These are phyloP conservation scores for Dasypus novemcinctus DNA, from an alignment of 2,113 vertebrate genomes.

Conservation along the genomic window DNA sequence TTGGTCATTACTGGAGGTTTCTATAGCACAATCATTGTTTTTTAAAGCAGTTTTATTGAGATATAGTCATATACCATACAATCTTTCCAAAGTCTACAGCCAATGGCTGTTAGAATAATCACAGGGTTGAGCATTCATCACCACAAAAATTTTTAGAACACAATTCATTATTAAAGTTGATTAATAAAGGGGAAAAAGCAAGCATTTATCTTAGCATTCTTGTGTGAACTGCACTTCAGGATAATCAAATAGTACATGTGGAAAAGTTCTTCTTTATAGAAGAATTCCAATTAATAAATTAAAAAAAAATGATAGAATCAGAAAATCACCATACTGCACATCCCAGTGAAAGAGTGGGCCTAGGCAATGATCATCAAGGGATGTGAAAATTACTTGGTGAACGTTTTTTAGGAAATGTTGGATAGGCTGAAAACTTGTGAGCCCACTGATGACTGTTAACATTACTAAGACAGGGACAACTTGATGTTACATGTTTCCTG, in stretches of 20 bases:
- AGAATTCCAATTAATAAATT: constrained; percentile 34
- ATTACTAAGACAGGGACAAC: neutral
- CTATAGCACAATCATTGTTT: neutral
- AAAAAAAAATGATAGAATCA: neutral
- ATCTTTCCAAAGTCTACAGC: too few species aligned
- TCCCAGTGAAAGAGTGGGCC: neutral
- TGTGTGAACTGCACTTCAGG: constrained; percentile 23
- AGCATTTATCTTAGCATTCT: constrained; percentile 28
- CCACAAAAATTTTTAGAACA: too few species aligned
- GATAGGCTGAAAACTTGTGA: neutral
- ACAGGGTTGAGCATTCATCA: too few species aligned
- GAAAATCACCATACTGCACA: constrained; percentile 31
- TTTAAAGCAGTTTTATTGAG: too few species aligned
- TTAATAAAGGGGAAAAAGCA: neutral
- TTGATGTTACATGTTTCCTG: neutral
- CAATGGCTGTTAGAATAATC: too few species aligned
- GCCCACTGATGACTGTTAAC: neutral
- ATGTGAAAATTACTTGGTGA: neutral
- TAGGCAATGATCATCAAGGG: neutral
- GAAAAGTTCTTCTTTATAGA: constrained; percentile 34
- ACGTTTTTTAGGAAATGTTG: neutral
- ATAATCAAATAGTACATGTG: constrained; percentile 10
- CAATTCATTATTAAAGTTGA: neutral
- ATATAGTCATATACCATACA: too few species aligned
- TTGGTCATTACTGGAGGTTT: neutral